phyloP scores from a whole-genome alignment of 1,140 invertebrate genomes.

The Rhynchophorus ferrugineus region DNA sequence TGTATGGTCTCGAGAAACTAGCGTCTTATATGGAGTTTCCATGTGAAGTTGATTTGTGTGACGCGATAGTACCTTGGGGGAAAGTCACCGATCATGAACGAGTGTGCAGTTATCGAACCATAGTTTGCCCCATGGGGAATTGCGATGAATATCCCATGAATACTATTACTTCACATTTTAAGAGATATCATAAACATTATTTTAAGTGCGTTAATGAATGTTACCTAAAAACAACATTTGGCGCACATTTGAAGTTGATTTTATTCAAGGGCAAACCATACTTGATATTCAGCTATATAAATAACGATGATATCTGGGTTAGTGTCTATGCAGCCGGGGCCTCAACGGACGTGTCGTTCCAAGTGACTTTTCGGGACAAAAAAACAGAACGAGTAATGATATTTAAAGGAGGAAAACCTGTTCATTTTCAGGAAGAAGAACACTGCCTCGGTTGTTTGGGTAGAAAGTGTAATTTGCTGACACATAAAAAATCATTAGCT shows the following conservation, averaged over 20 bases:
- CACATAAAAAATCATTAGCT: conserved; percentile 1
- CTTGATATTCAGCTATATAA: conserved; percentile 5
- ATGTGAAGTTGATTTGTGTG: conserved; percentile 2
- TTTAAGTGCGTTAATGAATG: conserved; percentile 1
- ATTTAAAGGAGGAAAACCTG: conserved; percentile 9
- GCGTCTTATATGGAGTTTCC: conserved; percentile 8
- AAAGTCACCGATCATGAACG: conserved; percentile 1
- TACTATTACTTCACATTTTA: conserved; percentile 3
- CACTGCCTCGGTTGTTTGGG: conserved; percentile 6
- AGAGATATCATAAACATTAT: conserved; percentile 6
- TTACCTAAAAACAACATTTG: conserved; percentile 8
- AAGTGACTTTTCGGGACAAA: too few relatives aligned
- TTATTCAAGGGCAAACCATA: conserved; percentile 1
- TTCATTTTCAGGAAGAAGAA: conserved; percentile 5
- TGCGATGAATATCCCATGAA: conserved; percentile 8
- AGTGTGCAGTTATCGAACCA: conserved; percentile 5
- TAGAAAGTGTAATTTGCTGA: conserved; percentile 1
- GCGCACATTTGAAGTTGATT: neutral
- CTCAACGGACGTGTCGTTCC: neutral
- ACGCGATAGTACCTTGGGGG: neutral
- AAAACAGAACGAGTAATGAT: too few relatives aligned
- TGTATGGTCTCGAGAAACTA: conserved; percentile 8
- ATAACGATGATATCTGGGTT: conserved; percentile 1
- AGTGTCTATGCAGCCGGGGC: conserved; percentile 4
- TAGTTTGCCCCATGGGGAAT: conserved; percentile 1